Evolutionary conservation across 2,888 invertebrate genomes (phyloP).

Genomic region (Danaus chrysippus): DNA sequence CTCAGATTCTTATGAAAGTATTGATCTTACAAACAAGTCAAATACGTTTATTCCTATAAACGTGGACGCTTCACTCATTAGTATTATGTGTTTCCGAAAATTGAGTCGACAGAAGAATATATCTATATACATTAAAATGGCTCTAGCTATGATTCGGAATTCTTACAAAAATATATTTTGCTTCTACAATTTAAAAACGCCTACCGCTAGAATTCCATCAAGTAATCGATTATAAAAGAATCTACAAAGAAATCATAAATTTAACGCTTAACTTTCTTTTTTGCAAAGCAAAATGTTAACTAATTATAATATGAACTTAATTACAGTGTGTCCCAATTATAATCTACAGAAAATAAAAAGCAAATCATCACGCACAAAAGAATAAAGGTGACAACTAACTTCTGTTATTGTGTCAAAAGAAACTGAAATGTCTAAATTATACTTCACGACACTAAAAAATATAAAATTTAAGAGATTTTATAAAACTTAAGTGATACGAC

Average conservation of each 20-base stretch:
- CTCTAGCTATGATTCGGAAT: slow-evolving; percentile 45
- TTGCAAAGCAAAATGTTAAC: background rate
- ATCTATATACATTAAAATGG: slow-evolving; percentile 43
- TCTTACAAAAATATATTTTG: slow-evolving; percentile 45
- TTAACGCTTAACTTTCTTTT: background rate
- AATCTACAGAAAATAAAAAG: background rate
- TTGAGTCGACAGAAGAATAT: slow-evolving; percentile 41
- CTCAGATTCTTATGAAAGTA: slow-evolving; percentile 54
- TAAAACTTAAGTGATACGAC: too few species aligned
- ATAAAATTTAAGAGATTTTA: too few species aligned
- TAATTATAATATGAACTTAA: background rate
- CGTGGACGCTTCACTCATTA: slow-evolving; percentile 57
- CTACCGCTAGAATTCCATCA: background rate
- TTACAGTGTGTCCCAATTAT: background rate
- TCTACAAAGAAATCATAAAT: background rate
- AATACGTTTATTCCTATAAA: slow-evolving; percentile 38
- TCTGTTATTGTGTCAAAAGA: background rate
- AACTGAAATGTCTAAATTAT: slow-evolving; percentile 1
- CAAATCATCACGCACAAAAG: background rate
- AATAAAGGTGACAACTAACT: slow-evolving; percentile 1
- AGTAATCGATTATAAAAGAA: background rate
- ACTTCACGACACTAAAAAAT: background rate
- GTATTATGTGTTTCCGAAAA: slow-evolving; percentile 50
- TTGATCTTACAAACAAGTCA: slow-evolving; percentile 43
- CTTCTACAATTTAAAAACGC: slow-evolving; percentile 21